Percentiles rank a stretch among this genome's conserved stretches.
These are phyloP conservation scores for Neuroterus valhalla DNA, from an alignment of 1,140 invertebrate genomes.

Conservation along the genomic window DNA sequence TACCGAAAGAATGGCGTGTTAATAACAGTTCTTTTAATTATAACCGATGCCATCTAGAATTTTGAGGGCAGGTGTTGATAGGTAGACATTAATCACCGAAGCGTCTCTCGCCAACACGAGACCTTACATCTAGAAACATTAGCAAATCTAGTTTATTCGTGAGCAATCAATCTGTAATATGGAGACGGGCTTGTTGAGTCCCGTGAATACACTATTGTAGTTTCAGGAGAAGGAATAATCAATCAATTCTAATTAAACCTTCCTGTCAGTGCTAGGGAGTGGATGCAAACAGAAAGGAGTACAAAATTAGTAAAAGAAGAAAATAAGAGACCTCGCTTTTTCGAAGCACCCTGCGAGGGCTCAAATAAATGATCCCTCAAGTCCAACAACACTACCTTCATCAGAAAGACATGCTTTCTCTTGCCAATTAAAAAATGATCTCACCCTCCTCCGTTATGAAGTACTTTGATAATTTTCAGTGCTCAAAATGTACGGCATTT, in stretches of 20 bases:
- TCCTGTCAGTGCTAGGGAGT: background rate
- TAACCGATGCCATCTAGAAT: constrained; percentile 21
- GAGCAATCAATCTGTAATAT: constrained; percentile 24
- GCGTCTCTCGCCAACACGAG: constrained; percentile 8
- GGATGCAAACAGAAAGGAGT: background rate
- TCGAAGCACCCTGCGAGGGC: too few relatives aligned
- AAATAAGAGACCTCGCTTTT: background rate
- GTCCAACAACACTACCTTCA: too few relatives aligned
- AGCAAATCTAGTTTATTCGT: constrained; percentile 28
- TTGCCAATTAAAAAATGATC: too few relatives aligned
- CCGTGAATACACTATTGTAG: constrained; percentile 26
- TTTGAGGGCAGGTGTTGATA: constrained; percentile 28
- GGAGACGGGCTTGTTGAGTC: background rate
- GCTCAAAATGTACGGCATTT: too few relatives aligned
- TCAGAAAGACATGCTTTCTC: too few relatives aligned
- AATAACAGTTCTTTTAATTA: constrained; percentile 31
- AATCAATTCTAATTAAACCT: constrained; percentile 28
- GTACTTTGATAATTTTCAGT: too few relatives aligned
- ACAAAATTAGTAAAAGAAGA: background rate
- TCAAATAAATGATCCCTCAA: too few relatives aligned
- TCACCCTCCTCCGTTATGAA: too few relatives aligned
- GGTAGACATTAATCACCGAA: constrained; percentile 30
- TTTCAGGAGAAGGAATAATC: constrained; percentile 3
- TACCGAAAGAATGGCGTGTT: constrained; percentile 14
- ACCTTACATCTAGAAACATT: constrained; percentile 24